Conservation (phyloP, 2,113 vertebrate genomes). For the Oceanodroma tethys region DNA sequence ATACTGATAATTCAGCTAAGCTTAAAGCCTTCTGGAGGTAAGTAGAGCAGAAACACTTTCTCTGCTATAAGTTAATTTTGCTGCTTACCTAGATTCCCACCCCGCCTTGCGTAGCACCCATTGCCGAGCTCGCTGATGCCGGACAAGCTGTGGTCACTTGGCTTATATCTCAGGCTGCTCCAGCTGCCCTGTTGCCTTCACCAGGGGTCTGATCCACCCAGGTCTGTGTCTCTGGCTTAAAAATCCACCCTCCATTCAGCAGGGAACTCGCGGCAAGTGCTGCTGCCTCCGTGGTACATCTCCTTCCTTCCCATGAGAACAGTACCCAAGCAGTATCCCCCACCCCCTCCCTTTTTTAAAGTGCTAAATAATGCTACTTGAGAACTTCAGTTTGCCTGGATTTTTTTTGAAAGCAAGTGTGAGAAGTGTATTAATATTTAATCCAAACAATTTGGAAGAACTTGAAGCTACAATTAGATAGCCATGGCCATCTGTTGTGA, state of each 20-base stretch:
- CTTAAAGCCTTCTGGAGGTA: background rate
- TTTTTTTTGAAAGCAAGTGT: constrained; percentile 35
- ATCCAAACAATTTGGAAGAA: constrained; percentile 80
- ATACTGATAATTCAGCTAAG: background rate
- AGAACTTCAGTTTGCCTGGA: constrained; percentile 2
- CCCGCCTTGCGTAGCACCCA: fast-evolving
- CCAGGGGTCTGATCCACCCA: background rate
- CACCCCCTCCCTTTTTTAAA: background rate
- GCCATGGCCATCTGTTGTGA: constrained; percentile 77
- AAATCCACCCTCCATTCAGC: background rate
- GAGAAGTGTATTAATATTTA: constrained; percentile 83
- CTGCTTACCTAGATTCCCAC: background rate
- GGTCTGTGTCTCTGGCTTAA: background rate
- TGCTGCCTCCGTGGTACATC: background rate
- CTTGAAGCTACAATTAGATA: constrained; percentile 76
- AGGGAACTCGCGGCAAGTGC: background rate
- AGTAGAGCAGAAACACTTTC: background rate
- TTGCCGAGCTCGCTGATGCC: background rate
- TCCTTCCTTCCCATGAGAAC: background rate
- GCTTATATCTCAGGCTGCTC: background rate
- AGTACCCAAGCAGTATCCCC: background rate
- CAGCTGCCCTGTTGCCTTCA: background rate
- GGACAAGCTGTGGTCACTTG: background rate
- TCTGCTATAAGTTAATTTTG: background rate
- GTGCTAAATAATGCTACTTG: constrained; percentile 20